phyloP scores from a whole-genome alignment of 2,888 invertebrate genomes.

The Nomada hirtipes region DNA sequence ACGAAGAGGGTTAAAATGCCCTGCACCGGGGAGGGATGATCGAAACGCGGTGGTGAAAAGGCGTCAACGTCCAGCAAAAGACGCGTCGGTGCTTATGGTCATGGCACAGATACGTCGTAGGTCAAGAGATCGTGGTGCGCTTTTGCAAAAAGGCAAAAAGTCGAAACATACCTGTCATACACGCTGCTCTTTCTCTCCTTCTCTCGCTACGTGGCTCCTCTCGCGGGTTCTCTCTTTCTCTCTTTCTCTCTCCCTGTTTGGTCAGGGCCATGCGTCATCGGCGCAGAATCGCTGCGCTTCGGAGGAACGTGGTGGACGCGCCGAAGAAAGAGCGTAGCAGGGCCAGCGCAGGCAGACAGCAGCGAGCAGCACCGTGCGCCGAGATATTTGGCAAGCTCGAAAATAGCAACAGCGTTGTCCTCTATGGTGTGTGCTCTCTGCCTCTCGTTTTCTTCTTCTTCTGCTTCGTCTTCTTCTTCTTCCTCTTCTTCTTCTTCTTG shows the following conservation, averaged over 20 bases:
- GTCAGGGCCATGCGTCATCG: conserved; percentile 68
- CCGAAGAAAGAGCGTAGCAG: conserved; percentile 47
- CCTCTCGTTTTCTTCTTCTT: conserved; percentile 22
- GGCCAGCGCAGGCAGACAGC: conserved; percentile 37
- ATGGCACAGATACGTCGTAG: conserved; percentile 43
- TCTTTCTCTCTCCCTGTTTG: conserved; percentile 46
- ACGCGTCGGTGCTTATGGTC: conserved; percentile 45
- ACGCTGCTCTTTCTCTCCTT: conserved; percentile 27
- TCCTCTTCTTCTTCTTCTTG: conserved; percentile 46
- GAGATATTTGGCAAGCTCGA: conserved; percentile 71
- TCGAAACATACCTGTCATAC: conserved; percentile 68
- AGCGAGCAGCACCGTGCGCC: conserved; percentile 35
- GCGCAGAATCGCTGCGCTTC: conserved; percentile 61
- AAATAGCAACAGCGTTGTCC: conserved; percentile 70
- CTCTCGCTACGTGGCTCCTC: conserved; percentile 7
- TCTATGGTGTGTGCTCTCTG: conserved; percentile 49
- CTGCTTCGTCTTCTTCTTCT: conserved; percentile 22
- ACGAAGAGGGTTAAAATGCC: too few relatives aligned
- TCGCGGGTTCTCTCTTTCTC: conserved; percentile 34
- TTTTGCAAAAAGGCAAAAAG: conserved; percentile 42
- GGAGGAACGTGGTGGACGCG: conserved; percentile 55
- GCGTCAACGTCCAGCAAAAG: conserved; percentile 20
- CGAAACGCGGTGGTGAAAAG: background rate
- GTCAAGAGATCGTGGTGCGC: conserved; percentile 39
- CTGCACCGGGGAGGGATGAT: background rate